Conservation (phyloP, 2,113 vertebrate species). For the Phylloscopus trochilus region DNA sequence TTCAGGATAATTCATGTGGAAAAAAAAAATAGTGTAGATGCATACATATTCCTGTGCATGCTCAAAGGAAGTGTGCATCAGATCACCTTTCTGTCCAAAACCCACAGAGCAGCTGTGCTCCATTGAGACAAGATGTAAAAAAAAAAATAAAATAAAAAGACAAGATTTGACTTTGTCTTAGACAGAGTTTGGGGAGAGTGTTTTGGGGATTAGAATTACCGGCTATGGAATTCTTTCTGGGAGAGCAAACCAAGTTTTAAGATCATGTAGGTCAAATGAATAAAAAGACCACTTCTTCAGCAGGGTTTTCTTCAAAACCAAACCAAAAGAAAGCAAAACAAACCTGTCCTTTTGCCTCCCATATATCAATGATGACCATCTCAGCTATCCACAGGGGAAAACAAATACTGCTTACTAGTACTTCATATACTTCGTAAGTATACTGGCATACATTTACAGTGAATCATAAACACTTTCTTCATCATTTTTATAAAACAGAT, state of each 20-base stretch:
- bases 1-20: background rate
- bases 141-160: background rate
- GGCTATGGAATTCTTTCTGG: background rate
- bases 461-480: background rate
- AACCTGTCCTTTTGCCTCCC: background rate
- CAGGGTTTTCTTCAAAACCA: background rate
- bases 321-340: background rate
- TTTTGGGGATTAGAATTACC: background rate
- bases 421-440: background rate
- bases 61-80: background rate
- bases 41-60: background rate
- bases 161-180: background rate
- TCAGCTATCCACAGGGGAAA: background rate
- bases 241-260: background rate
- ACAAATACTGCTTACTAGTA: background rate
- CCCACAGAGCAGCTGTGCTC: slow-evolving; percentile 6
- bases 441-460: background rate
- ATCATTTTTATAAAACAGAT: background rate
- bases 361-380: background rate
- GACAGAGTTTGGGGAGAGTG: background rate
- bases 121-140: background rate
- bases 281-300: background rate
- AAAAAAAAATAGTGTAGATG: background rate
- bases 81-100: background rate
- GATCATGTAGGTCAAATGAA: background rate